Base-by-base conservation (phyloP, 2,888 invertebrate genomes). In the Eilema sororculum region DNA sequence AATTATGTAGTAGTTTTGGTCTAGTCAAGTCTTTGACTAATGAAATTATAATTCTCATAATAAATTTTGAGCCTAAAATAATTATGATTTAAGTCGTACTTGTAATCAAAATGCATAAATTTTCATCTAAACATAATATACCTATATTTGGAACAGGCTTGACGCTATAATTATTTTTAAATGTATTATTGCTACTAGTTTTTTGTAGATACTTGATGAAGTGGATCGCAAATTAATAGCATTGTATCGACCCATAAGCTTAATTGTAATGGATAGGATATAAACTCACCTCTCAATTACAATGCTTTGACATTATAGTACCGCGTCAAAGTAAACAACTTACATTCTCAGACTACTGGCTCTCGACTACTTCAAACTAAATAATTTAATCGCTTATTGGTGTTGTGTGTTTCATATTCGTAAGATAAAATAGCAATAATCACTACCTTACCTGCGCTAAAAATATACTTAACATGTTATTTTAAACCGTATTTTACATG, bases 1-100 rank as follows among this genome's bases (percentile, higher is more conserved):
- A 56, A 64, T 69, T 59, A 60, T 69, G 52, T 65, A 57, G 61
- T 61, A 33, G 52, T 61, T 57, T 65, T 61, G 61, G 69, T 65
- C 65, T 69, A 65, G 69, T 65, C 65, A 65, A 65, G 60, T 41
- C 37, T 25, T 69, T 65, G 22, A 33, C 58, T 25, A 41, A 58
- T 64, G n/a, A 68, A 64, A 58, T 63, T 37, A 64, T 58, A 24
- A 60, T 30, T 58, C 64, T 59, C 68, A 28, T 65, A 59, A 69
- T 59, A 64, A 58, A 25, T 59, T 66, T 67, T 24, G 67, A 46
- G 24, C 16, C 58, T 46, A 16, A 62, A 61, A 63, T 68, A 37
- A 57, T 41, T 57, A 56, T 64, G 28, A 20, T 63, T n/a, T 63
- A 28, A 63, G 63, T 52, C 64, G 46, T 13, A 52, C 22, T 52